phyloP scores from a whole-genome alignment of 2,113 vertebrate species.

The Osmerus eperlanus region DNA sequence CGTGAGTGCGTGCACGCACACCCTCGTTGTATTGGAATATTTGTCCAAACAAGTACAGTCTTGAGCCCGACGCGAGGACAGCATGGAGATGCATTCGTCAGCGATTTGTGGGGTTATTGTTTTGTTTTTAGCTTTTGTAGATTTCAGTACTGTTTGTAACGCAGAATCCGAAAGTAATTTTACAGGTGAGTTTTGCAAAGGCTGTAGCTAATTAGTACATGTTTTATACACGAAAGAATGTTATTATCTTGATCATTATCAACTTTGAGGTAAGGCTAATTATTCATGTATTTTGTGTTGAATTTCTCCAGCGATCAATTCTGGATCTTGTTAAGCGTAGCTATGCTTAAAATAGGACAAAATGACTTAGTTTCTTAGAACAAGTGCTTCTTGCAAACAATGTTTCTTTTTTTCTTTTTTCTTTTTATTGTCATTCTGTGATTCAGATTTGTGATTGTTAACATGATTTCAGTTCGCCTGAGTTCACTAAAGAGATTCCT shows the following conservation, averaged over 20 bases:
- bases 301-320: too few species aligned
- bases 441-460: background rate
- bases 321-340: too few species aligned
- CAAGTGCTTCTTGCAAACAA: background rate
- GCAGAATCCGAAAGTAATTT: background rate
- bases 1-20: slow-evolving; percentile 7
- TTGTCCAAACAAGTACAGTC: slow-evolving; percentile 37
- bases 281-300: too few species aligned
- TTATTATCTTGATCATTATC: background rate
- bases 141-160: slow-evolving; percentile 14
- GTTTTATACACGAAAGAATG: background rate
- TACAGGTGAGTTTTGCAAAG: slow-evolving; percentile 10
- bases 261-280: too few species aligned
- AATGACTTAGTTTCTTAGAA: too few species aligned
- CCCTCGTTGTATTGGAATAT: slow-evolving; percentile 12
- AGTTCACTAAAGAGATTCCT: background rate
- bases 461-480: background rate
- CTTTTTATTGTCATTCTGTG: background rate
- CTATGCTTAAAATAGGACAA: too few species aligned
- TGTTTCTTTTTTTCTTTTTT: background rate
- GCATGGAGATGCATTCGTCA: slow-evolving; percentile 40
- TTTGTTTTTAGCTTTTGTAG: slow-evolving; percentile 26
- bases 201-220: background rate
- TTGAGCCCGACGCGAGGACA: slow-evolving; percentile 22
- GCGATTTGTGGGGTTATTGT: slow-evolving; percentile 39